Conservation (phyloP, 2,797 vertebrate species). For the Anguilla pacifica region DNA sequence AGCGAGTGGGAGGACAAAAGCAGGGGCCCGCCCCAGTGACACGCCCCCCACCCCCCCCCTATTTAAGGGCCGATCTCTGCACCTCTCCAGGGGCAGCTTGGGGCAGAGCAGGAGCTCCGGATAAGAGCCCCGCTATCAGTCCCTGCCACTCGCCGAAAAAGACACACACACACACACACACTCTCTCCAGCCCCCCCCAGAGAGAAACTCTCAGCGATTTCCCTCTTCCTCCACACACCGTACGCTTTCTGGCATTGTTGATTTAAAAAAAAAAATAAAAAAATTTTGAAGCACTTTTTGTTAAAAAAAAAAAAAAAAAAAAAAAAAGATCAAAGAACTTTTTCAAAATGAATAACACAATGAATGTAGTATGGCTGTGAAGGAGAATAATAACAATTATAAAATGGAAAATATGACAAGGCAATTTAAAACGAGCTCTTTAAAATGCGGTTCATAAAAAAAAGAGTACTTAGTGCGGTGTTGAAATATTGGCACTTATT, state of each 20-base stretch:
- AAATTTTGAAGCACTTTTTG: not conserved
- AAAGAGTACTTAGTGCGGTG: not conserved
- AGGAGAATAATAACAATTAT: not conserved
- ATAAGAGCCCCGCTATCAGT: constrained; percentile 24
- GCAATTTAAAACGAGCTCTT: not conserved
- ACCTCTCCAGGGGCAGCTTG: constrained; percentile 21
- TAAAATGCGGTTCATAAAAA: not conserved
- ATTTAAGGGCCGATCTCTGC: constrained; percentile 21
- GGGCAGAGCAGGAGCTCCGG: constrained; percentile 3
- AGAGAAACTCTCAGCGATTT: not conserved
- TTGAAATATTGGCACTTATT: not conserved
- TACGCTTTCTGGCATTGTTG: not conserved
- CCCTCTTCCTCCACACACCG: not conserved
- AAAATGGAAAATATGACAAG: not conserved
- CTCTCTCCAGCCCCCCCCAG: constrained; percentile 11
- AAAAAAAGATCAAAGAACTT: not conserved
- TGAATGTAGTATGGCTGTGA: not conserved
- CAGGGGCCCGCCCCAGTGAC: not conserved
- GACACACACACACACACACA: no score
- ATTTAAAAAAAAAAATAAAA: not conserved
- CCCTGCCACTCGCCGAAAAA: constrained; percentile 14
- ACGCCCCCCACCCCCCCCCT: constrained; percentile 3
- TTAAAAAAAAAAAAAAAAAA: not conserved
- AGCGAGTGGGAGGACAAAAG: not conserved
- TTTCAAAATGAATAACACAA: not conserved